Percentiles rank a stretch among this genome's conserved stretches.
Conservation (phyloP, 2,797 vertebrate species). For the Momotus momota region DNA sequence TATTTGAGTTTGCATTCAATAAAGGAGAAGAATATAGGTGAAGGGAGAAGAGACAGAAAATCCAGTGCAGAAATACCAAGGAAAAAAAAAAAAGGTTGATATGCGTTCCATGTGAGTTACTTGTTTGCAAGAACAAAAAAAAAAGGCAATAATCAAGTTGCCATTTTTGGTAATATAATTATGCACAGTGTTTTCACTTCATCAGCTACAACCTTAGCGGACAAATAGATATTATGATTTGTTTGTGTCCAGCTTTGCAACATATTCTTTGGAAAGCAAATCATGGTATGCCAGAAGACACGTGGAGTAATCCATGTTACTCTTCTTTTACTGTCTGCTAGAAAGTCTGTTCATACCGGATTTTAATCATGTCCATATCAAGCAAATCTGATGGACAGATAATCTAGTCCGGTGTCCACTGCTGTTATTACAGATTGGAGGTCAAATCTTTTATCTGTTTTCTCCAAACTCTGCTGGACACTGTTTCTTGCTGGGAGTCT, state of each 20-base stretch:
- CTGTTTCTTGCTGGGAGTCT: neutral
- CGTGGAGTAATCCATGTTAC: neutral
- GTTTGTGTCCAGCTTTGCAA: neutral
- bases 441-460: constrained; percentile 48
- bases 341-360: neutral
- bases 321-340: neutral
- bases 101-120: neutral
- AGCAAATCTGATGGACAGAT: neutral
- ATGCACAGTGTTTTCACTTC: neutral
- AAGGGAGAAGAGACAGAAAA: constrained; percentile 19
- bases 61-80: neutral
- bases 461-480: neutral
- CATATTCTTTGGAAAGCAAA: neutral
- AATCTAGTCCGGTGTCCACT: constrained; percentile 10
- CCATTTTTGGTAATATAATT: neutral
- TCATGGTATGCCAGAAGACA: neutral
- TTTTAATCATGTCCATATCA: constrained; percentile 8
- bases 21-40: neutral
- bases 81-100: neutral
- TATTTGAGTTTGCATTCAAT: constrained; percentile 51
- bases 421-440: constrained; percentile 22
- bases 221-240: neutral
- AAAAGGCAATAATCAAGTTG: neutral
- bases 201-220: neutral
- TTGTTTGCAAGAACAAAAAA: neutral